Evolutionary conservation across 2,797 vertebrate genomes (phyloP).

Genomic region (Melanotaenia nigrans): DNA sequence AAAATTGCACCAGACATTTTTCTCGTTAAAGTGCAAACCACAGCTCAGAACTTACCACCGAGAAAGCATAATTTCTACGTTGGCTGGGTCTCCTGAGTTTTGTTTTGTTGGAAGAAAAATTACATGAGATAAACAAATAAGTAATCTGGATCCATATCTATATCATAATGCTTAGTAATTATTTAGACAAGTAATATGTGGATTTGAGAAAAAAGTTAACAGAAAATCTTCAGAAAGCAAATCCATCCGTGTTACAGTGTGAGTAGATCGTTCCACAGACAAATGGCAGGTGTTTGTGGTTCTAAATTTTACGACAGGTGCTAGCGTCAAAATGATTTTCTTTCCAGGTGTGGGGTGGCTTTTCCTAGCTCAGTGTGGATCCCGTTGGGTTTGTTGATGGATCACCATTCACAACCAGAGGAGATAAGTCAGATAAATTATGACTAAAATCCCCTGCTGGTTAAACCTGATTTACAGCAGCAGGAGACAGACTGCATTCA

Average conservation of each 20-base stretch:
- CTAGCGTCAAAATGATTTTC: slow-evolving; percentile 43
- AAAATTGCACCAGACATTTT: neutral
- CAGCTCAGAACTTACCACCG: neutral
- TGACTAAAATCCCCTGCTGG: slow-evolving; percentile 51
- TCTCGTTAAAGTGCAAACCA: neutral
- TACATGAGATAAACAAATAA: neutral
- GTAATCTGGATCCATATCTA: neutral
- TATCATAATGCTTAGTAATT: neutral
- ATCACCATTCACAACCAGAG: slow-evolving; percentile 50
- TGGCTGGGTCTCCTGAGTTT: too few relatives aligned
- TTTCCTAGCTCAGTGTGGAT: slow-evolving; percentile 29
- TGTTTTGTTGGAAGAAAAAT: neutral
- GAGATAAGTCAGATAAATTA: slow-evolving; percentile 61
- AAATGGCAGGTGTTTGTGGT: slow-evolving; percentile 32
- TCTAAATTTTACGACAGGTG: slow-evolving; percentile 48
- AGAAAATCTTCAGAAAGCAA: neutral
- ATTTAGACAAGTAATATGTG: too few relatives aligned
- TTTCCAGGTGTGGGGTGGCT: slow-evolving; percentile 30
- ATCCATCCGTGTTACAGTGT: slow-evolving; percentile 5
- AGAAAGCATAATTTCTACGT: neutral
- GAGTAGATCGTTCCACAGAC: slow-evolving; percentile 27
- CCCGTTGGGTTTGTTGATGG: slow-evolving; percentile 58
- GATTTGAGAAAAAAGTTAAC: neutral
- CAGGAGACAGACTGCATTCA: slow-evolving; percentile 49
- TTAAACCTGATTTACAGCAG: slow-evolving; percentile 62